phyloP scores from a whole-genome alignment of 2,888 invertebrate species.

The Conops quadrifasciatus region DNA sequence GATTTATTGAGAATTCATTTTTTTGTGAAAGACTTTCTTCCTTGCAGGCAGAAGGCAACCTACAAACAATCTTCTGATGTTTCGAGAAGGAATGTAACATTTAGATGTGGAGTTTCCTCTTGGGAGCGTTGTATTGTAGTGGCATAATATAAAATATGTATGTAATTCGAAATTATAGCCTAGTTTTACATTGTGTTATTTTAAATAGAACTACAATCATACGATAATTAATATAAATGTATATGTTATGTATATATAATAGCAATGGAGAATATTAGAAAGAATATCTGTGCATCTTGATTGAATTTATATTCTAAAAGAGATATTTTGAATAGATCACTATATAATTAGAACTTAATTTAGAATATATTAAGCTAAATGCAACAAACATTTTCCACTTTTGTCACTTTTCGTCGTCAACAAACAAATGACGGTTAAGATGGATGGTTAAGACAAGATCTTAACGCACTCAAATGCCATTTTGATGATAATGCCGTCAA shows the following conservation, averaged over 20 bases:
- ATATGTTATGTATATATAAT: slow-evolving; percentile 14
- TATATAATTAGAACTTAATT: slow-evolving; percentile 16
- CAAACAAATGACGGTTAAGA: too few relatives aligned
- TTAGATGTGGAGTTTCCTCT: slow-evolving; percentile 17
- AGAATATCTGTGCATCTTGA: slow-evolving; percentile 31
- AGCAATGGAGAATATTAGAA: slow-evolving; percentile 7
- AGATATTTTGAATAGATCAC: slow-evolving; percentile 17
- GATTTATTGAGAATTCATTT: slow-evolving; percentile 24
- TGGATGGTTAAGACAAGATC: slow-evolving; percentile 1
- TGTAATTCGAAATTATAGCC: slow-evolving; percentile 28
- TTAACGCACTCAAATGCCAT: slow-evolving; percentile 14
- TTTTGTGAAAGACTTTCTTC: neutral
- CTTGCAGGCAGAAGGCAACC: neutral
- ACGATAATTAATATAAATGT: slow-evolving; percentile 23
- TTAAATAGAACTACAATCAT: slow-evolving; percentile 29
- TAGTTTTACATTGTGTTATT: slow-evolving; percentile 16
- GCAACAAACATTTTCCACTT: slow-evolving; percentile 19
- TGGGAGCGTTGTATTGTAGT: neutral
- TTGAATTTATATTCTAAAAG: slow-evolving; percentile 11
- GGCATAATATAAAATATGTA: slow-evolving; percentile 30
- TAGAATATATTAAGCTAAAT: slow-evolving; percentile 28
- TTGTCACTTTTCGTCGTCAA: slow-evolving; percentile 7
- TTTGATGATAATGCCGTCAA: slow-evolving; percentile 10
- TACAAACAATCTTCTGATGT: slow-evolving; percentile 16
- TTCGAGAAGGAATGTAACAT: slow-evolving; percentile 30